Conservation (phyloP, 30 jellyfish, hydroid and myxozoan species). For the Cassiopea xamachana region DNA sequence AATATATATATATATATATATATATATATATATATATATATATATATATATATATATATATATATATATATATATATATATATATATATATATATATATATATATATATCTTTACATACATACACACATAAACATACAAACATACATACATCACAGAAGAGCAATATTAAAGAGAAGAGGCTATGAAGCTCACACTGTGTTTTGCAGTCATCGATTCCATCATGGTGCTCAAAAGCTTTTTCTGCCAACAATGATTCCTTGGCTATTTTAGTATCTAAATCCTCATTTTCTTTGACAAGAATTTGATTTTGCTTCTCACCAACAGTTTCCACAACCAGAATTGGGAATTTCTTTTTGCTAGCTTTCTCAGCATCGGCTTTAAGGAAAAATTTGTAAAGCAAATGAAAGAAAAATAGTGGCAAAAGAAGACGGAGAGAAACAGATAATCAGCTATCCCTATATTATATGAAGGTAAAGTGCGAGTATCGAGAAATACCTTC, state of each 20-base stretch:
- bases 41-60: too few relatives aligned
- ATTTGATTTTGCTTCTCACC: constrained; percentile 81
- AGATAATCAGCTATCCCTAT: too few relatives aligned
- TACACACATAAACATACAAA: too few relatives aligned
- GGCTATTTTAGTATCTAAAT: constrained; percentile 49
- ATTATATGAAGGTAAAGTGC: too few relatives aligned
- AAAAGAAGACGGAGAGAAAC: too few relatives aligned
- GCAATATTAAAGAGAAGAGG: neutral
- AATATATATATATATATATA: too few relatives aligned
- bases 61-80: too few relatives aligned
- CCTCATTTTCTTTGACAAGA: constrained; percentile 72
- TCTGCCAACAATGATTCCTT: constrained; percentile 65
- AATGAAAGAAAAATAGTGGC: too few relatives aligned
- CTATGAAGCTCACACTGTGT: constrained; percentile 38
- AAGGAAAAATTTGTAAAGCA: neutral
- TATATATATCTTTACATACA: too few relatives aligned
- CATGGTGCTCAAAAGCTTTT: constrained; percentile 45
- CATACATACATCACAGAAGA: too few relatives aligned
- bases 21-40: too few relatives aligned
- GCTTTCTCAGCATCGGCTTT: constrained; percentile 78
- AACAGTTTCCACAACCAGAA: constrained; percentile 75
- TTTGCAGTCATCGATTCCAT: constrained; percentile 27
- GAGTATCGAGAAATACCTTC: neutral
- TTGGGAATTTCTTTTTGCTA: constrained; percentile 73
- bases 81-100: too few relatives aligned